Base-by-base conservation (phyloP, 2,797 vertebrate species). In the Miichthys miiuy region DNA sequence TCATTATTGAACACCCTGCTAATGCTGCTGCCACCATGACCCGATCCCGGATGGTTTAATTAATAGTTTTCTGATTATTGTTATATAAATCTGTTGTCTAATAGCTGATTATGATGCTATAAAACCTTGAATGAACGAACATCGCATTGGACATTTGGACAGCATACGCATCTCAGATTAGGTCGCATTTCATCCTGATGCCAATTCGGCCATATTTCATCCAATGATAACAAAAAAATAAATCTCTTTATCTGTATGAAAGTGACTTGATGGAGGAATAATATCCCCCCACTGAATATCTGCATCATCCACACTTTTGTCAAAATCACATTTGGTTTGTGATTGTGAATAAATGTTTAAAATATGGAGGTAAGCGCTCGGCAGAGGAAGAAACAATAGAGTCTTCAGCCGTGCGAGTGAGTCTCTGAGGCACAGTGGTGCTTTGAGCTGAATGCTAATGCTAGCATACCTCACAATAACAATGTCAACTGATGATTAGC, bases 291-390 rank as follows among this genome's bases (percentile, higher is more conserved):
- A 0, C 14, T 60, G n/a, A 38, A 62, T 34, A 30, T 58, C 18
- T 44, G 10, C 60, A 42, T 51, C 44, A 46, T 61, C 48, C 57
- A 50, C 34, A 42, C 52, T n/a, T 83, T 38, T 14, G 14, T 51
- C 25, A 51, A 38, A 57, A 72, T 69, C 6, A 23, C 38, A 34
- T 69, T 75, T 68, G 44, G 25, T 56, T 41, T 52, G 44, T 47
- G 77, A 51, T 61, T 48, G 50, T 76, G 75, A 68, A 65, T 60
- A 67, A 50, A 77, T 72, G n/a, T 63, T 73, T 73, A 65, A 30
- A 27, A 72, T 60, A 30, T 16, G 12, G 13, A 64, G 61, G 23
- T 46, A n/a, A 68, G 63, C 27, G 17, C 65, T 47, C 14, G 4
- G 42, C 55, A n/a, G 38, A 67, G 25, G 52, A 23, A 21, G 34